These are phyloP conservation scores for Cyanoramphus novaezelandiae DNA, from an alignment of 2,113 vertebrate genomes.

Conservation along the genomic window DNA sequence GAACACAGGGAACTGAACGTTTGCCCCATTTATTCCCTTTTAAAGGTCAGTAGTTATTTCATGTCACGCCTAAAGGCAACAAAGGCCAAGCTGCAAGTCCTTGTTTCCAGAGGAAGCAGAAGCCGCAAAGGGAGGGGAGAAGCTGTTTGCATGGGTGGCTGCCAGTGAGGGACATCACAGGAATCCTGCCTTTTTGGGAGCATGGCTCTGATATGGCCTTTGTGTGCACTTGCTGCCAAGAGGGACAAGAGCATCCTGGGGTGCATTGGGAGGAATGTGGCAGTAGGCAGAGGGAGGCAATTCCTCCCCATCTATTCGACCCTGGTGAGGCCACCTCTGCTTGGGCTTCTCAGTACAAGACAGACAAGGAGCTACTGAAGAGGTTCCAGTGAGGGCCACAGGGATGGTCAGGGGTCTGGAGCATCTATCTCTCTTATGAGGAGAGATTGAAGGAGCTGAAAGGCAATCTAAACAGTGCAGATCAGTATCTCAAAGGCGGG, in stretches of 20 bases:
- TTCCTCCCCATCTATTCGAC: background rate
- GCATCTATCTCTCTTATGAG: background rate
- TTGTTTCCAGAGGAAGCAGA: background rate
- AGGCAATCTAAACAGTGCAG: background rate
- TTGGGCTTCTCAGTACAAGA: background rate
- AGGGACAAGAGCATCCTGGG: background rate
- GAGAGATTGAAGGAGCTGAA: background rate
- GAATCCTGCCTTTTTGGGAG: background rate
- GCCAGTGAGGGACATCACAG: background rate
- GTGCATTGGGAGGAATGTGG: background rate
- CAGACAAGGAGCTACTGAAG: background rate
- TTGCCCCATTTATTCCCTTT: background rate
- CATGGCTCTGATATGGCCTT: rapidly evolving
- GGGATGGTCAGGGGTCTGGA: background rate
- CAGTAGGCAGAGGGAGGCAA: background rate
- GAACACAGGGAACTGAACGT: background rate
- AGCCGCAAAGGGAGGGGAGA: rapidly evolving
- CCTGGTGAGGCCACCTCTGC: background rate
- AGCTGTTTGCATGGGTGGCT: background rate
- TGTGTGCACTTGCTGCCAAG: background rate
- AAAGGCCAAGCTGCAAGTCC: background rate
- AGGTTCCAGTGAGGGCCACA: background rate
- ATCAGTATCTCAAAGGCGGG: background rate
- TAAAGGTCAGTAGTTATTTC: background rate
- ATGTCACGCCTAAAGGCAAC: background rate